A percentile compares a stretch with the other conserved stretches of the same genome.
phyloP scores from a whole-genome alignment of 2,888 invertebrate genomes.

The Entomobrya multifasciata region DNA sequence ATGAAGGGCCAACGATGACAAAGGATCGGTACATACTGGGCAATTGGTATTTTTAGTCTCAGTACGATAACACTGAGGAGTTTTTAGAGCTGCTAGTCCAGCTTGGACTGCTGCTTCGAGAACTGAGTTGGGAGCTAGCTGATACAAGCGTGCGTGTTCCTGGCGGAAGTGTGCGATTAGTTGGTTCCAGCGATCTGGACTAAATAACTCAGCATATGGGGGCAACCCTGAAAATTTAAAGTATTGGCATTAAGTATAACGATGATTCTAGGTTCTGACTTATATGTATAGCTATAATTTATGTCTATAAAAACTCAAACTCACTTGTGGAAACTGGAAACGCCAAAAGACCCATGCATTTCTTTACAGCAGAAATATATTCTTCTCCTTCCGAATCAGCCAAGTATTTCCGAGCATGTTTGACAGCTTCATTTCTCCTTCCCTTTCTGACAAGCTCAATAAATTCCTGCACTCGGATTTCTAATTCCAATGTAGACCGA shows the following conservation, averaged over 20 bases:
- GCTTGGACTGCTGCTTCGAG: constrained; percentile 96
- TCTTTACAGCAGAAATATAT: constrained; percentile 85
- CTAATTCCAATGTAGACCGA: constrained; percentile 97
- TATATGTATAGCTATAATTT: not conserved
- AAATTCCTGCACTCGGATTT: constrained; percentile 92
- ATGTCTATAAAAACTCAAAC: constrained; percentile 44
- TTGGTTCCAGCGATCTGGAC: constrained; percentile 89
- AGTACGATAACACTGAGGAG: constrained; percentile 85
- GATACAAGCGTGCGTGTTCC: constrained; percentile 96
- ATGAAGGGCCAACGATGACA: constrained; percentile 91
- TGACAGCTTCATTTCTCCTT: constrained; percentile 93
- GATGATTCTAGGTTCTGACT: too few species aligned
- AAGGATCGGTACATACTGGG: constrained; percentile 94
- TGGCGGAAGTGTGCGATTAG: constrained; percentile 94
- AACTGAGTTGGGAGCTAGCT: constrained; percentile 93
- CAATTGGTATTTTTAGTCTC: constrained; percentile 90
- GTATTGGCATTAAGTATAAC: not conserved
- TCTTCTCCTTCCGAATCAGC: constrained; percentile 91
- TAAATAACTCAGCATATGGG: constrained; percentile 83
- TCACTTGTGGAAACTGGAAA: constrained; percentile 91
- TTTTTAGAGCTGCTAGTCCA: constrained; percentile 96
- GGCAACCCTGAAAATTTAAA: constrained; percentile 76
- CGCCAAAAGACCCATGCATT: constrained; percentile 97
- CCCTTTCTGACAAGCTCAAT: constrained; percentile 95
- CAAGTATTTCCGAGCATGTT: constrained; percentile 96